Conservation (phyloP, 1,140 invertebrate genomes). For the Neodiprion fabricii region DNA sequence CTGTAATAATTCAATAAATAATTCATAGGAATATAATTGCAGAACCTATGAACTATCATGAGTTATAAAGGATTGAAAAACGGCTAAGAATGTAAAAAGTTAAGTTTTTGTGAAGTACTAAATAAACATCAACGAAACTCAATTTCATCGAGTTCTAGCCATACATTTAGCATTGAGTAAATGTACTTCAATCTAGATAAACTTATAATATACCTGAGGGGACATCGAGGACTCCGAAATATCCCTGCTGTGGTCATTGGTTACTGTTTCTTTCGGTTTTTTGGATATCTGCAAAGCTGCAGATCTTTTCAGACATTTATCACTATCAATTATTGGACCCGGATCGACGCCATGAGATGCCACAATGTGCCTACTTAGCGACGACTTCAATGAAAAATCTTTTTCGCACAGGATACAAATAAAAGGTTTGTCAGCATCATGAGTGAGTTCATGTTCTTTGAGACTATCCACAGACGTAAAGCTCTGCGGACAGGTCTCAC, state of each 20-base stretch:
- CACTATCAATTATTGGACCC: conserved; percentile 48
- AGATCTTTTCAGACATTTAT: conserved; percentile 48
- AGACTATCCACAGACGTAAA: conserved; percentile 50
- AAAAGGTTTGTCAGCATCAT: conserved; percentile 54
- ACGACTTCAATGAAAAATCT: conserved; percentile 54
- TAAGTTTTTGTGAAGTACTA: too few relatives aligned
- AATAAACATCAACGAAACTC: too few relatives aligned
- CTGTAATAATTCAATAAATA: conserved; percentile 18
- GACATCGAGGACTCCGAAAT: conserved; percentile 19
- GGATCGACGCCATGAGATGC: conserved; percentile 57
- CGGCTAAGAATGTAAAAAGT: too few relatives aligned
- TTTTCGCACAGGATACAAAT: conserved; percentile 59
- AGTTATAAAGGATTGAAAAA: too few relatives aligned
- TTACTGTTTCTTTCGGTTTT: conserved; percentile 29
- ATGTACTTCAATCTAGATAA: conserved; percentile 5
- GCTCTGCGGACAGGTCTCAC: conserved; percentile 51
- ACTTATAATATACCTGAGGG: conserved; percentile 21
- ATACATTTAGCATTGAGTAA: too few relatives aligned
- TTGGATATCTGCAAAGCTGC: conserved; percentile 30
- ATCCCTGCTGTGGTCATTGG: conserved; percentile 14
- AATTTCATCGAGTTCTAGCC: conserved; percentile 14
- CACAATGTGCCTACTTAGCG: conserved; percentile 59
- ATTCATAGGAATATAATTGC: conserved; percentile 25
- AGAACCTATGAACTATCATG: background rate
- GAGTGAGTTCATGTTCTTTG: conserved; percentile 50